A percentile compares a stretch with the other conserved stretches of the same genome.
Evolutionary conservation across 2,113 vertebrate species (phyloP).

Genomic region (Mus pahari): DNA sequence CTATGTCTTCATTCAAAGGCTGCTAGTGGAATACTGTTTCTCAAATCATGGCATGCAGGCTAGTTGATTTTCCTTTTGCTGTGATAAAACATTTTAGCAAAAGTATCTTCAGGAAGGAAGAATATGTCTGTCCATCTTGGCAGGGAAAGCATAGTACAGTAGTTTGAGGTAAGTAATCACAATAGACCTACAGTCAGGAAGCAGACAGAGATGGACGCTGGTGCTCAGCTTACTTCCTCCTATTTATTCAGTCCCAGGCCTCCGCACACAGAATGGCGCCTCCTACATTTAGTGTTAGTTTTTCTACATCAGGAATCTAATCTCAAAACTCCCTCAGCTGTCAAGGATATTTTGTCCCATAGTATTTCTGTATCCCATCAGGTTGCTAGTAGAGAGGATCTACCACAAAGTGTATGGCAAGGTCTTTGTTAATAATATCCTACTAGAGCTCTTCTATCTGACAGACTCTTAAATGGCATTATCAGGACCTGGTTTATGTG

Average conservation of each 20-base stretch:
- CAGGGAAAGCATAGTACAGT: neutral
- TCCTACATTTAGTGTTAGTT: neutral
- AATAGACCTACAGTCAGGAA: neutral
- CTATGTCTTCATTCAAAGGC: no score
- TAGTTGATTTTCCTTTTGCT: neutral
- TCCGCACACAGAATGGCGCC: neutral
- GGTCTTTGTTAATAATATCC: neutral
- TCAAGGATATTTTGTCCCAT: neutral
- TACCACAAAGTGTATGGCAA: neutral
- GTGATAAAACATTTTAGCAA: neutral
- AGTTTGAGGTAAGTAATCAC: neutral
- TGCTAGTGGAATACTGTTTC: no score
- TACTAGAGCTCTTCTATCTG: rapidly evolving
- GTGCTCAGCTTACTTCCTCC: no score
- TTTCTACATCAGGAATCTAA: neutral
- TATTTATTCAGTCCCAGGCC: neutral
- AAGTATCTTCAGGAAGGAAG: neutral
- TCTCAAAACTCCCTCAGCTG: neutral
- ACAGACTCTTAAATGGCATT: rapidly evolving
- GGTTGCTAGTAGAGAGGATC: neutral
- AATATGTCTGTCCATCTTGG: no score
- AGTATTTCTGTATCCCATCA: neutral
- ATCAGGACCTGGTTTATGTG: neutral
- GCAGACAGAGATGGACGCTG: no score
- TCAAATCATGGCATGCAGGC: neutral